Base-by-base conservation (phyloP, 2,797 vertebrate genomes). In the Myiothlypis coronata region DNA sequence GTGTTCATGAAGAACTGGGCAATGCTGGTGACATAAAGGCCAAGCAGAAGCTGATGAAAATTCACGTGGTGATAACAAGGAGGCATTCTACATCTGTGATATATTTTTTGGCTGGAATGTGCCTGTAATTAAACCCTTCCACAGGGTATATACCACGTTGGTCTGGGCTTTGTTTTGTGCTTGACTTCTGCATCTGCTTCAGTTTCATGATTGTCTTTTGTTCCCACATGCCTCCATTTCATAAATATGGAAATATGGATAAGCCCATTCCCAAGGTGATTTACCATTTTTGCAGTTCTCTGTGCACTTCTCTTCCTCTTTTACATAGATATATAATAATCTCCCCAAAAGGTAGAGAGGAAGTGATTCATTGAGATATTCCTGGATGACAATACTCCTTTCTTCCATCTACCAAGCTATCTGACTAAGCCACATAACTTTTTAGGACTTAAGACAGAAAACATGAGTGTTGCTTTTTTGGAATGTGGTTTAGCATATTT, bases 91-190 rank as follows among this genome's bases (percentile, higher is more conserved):
- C 19, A 60, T 19, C 49, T 68, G 6, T 24, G 56, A 67, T 0
- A 4, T 17, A 16, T 41, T 76, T 65, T 74, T 88, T 41, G 32
- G 26, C 32, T 43, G 17, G 5, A 81, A 78, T 6, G 4, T 27
- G 27, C 37, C 35, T 32, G 6, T 27, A 80, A 74, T 28, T 24
- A 86, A 88, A 83, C 17, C 10, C 39, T 79, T 75, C 37, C 34
- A 41, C 2, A 30, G 35, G 6, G 23, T 9, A n/a, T 59, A 44
- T 4, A 44, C 11, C 26, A 32, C 1, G 0, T 4, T n/a, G 21
- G 3, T 78, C 68, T 2, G 37, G 9, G 3, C 3, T 83, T 74
- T 41, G 34, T 18, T 70, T 75, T 79, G n/a, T 20, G 49, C 57
- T 86, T 53, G 46, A 11, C 34, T 89, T 17, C 16, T 44, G 9